Base-by-base conservation (phyloP, 2,888 invertebrate species). In the Conus canariensis region DNA sequence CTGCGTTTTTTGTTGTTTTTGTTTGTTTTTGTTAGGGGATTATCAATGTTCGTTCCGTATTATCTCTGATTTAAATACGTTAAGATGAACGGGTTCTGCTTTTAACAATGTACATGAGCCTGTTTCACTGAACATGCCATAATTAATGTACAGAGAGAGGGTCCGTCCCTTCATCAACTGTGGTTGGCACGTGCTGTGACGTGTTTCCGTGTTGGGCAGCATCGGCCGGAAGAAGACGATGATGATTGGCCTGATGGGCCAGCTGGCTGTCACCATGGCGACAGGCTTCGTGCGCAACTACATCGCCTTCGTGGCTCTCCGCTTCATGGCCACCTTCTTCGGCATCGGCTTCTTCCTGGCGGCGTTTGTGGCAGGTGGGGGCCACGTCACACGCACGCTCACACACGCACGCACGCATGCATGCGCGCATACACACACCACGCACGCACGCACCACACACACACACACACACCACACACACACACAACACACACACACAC, bases 181-280 rank as follows among this genome's bases (percentile, higher is more conserved):
- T 16, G 1, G 64, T 14, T 64, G 0, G 70, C n/a, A 16, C 8
- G 22, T 70, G 70, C n/a, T 8, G 8, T 19, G 25, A 19, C 30
- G 30, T 30, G 3, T 87, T 10, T 58, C 19, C 30, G 0, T 85
- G 8, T 80, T 92, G 92, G 25, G 9, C 94, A 97, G 97, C 93
- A 97, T 98, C 94, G 98, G 98, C 19, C 97, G 98, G 89, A 98
- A 98, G 96, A 97, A 97, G 90, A 97, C 98, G 90, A 96, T 98
- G 89, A 97, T 98, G 97, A 97, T 97, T 85, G 97, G 98, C 94
- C 97, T 98, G 92, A 96, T 97, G 80, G 96, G 97, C 25, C 94
- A 95, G 96, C 97, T 98, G 90, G 96, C 97, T 14, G 97, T 98
- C 45, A 98, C 97, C 95, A 96, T 97, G 94, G 96, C 97, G n/a